Base-by-base conservation (phyloP, 1,140 invertebrate species). In the Bombus superbus region DNA sequence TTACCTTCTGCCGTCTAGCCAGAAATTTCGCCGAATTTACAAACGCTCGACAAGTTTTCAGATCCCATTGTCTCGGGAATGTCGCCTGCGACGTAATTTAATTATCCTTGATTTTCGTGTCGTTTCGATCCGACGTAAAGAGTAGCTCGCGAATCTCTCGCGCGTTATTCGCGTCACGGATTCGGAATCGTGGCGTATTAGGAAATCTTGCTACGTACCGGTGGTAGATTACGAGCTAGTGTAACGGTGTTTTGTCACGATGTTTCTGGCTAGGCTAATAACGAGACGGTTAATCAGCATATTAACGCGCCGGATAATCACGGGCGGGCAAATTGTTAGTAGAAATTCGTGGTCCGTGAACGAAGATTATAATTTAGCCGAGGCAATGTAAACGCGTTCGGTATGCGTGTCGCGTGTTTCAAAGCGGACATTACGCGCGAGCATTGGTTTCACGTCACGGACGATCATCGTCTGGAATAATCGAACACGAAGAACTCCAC, bases 351-450 rank as follows among this genome's bases (percentile, higher is more conserved):
- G 74, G 74, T 25, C 22, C 32, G 42, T 53, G 44, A 53, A 25
- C 71, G n/a, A 32, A 76, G 74, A 76, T 76, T 76, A 76, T 76
- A 76, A 76, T 76, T 76, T 76, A 76, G 25, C 35, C 22, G 47
- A 47, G 28, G 22, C 47, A 76, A 57, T 35, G 74, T 40, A 59
- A 76, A 76, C 71, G 40, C 71, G 71, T 13, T 38, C 47, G 74
- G 35, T 57, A 76, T 57, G 25, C 47, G 32, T 25, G 32, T 11
- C 47, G 74, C 74, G 47, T 59, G 35, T 57, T 76, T 59, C 74
- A 38, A 57, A 75, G 47, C 73, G 32, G 22, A 32, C 44, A 35
- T 53, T 74, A 53, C 25, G 1, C 10, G 35, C 32, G 2, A 15
- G 74, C 47, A 59, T n/a, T n/a, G 74, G 35, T 57, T 59, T 40